Percentiles rank a stretch among this genome's conserved stretches.
Conservation (phyloP, 2,797 vertebrate genomes). For the Champsocephalus esox region DNA sequence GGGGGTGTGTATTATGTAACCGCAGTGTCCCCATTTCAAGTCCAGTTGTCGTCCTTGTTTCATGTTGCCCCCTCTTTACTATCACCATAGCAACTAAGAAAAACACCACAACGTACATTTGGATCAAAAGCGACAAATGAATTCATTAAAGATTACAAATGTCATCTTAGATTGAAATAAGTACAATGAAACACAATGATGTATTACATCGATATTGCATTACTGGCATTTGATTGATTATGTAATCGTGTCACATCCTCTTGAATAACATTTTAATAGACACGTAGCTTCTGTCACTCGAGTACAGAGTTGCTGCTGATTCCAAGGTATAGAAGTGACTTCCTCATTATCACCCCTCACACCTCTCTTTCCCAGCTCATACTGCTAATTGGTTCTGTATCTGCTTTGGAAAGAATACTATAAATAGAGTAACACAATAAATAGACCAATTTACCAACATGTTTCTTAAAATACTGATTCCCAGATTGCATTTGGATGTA, state of each 20-base stretch:
- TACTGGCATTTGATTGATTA: background rate
- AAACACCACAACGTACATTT: background rate
- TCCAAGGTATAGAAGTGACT: background rate
- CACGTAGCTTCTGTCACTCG: background rate
- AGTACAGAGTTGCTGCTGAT: background rate
- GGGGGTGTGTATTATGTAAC: background rate
- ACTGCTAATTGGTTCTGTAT: too few relatives aligned
- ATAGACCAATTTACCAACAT: background rate
- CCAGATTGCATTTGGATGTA: background rate
- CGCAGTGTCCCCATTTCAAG: background rate
- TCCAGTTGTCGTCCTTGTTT: background rate
- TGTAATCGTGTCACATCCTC: slow-evolving; percentile 1
- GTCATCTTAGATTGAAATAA: background rate
- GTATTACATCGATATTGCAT: background rate
- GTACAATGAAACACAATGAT: background rate
- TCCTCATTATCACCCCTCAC: background rate
- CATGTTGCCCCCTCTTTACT: background rate
- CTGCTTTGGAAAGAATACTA: background rate
- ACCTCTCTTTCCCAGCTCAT: slow-evolving; percentile 4
- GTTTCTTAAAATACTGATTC: background rate
- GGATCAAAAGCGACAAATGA: background rate
- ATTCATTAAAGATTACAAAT: background rate
- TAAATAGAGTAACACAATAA: background rate
- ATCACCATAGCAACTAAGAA: background rate
- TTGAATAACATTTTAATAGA: slow-evolving; percentile 12